Evolutionary conservation across 2,888 invertebrate genomes (phyloP), one percentile per base, ranked within the genome.

Genomic region (Dynastes tityus): DNA sequence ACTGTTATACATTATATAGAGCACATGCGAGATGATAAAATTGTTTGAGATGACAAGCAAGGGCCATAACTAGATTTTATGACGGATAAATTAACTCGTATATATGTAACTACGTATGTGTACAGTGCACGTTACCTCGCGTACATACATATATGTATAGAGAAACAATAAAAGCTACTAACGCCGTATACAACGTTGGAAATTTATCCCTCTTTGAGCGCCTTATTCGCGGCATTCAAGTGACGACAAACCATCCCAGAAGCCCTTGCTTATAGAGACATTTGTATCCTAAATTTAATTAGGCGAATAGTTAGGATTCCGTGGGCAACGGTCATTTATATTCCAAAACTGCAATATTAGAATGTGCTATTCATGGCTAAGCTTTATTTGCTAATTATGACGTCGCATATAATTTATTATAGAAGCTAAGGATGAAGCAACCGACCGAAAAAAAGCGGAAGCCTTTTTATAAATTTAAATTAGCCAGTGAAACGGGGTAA

Each of bases 281-380:
- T 80, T 83, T 80, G 78, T 80, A 82, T 80, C 82, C 80, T 74
- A 80, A 85, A 85, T 84, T 85, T 85, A 83, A 85, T 85, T 85
- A 85, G 82, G 82, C 82, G 81, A 83, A 85, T 85, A 83, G 83
- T 83, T 84, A 81, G 79, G 81, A 85, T 85, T 84, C 84, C 84
- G 74, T 78, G 82, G 81, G 80, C 83, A 82, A 80, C 83, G 85
- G 84, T 84, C 84, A 84, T 84, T 84, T 84, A 80, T 82, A 78
- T 77, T 78, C 78, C 74, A 58, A 77, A 77, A 61, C 29, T 61
- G 78, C 68, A 76, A 80, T 81, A 78, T 75, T 75, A 78, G 68
- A 75, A 75, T 67, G 76, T 63, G 49, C 32, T 75, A 63, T 53
- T 29, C 63, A 58, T 49, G 32, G 75, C n/a, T 75, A 9, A 27